Evolutionary conservation across 1,140 invertebrate genomes (phyloP), one percentile per base, ranked within the genome.

Genomic region (Parasteatoda tepidariorum): DNA sequence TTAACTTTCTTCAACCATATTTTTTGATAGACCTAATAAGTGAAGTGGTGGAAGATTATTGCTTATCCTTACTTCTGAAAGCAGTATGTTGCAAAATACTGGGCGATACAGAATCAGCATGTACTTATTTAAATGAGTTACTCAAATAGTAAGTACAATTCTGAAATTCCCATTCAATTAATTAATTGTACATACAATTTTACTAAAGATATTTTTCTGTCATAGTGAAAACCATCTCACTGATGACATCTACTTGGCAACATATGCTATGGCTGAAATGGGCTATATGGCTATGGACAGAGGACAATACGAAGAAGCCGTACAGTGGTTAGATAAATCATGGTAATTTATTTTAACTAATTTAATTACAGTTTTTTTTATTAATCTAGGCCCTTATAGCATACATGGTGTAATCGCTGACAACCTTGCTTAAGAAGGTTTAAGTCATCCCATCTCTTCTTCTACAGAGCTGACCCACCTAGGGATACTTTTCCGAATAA

Each of bases 231-330:
- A 94, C 86, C 91, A 93, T 62, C 92, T 98, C 28, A 93, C 93
- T 78, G 93, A 95, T 83, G 96, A 98, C 88, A 92, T 91, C 0
- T 98, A 96, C 89, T 88, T 98, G 26, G 90, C 95, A 31, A 96
- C 97, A 3, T 98, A 95, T 88, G 92, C 96, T 0, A 91, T 93
- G 31, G 94, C 96, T 24, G 97, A 99, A 89, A 89, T 97, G 66
- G 96, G 94, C 18, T 90, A 96, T 84, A 89, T 97, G 24, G 92
- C 94, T 87, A 91, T 93, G 87, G 90, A 92, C 34, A 90, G 93
- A 85, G 93, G 93, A 15, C 91, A 94, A 33, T 88, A 88, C 34
- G 90, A 93, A 34, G 92, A 92, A 79, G 95, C 96, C 5, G 13
- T 74, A 1, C 57, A 83, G 26, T 74, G 68, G 81, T 28, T 83